Conservation (phyloP, 2,113 vertebrate species). For the Cinclus mexicanus region DNA sequence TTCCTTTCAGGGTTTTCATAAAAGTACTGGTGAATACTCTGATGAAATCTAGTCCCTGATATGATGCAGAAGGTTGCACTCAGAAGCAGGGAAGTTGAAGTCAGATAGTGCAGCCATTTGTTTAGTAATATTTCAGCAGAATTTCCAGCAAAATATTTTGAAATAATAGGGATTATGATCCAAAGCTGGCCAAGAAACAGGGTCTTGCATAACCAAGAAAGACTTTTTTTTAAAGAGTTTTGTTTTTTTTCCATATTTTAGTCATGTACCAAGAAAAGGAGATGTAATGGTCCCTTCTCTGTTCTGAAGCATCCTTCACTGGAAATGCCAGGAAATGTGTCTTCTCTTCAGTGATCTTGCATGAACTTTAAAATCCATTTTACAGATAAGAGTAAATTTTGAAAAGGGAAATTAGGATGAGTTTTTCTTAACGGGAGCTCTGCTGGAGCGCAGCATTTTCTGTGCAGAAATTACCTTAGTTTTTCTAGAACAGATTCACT, state of each 20-base stretch:
- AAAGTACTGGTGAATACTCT: not conserved
- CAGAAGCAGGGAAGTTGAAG: not conserved
- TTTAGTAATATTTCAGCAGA: not conserved
- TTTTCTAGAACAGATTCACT: not conserved
- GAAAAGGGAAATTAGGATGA: not conserved
- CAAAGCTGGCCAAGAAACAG: not conserved
- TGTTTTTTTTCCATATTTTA: not conserved
- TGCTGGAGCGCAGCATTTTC: not conserved
- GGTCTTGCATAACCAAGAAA: not conserved
- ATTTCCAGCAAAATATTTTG: constrained; percentile 33
- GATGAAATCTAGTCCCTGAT: not conserved
- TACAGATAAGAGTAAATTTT: not conserved
- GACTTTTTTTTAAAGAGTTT: not conserved
- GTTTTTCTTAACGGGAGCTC: not conserved
- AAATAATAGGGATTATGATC: constrained; percentile 17
- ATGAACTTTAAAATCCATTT: not conserved
- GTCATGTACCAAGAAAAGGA: not conserved
- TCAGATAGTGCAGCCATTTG: not conserved
- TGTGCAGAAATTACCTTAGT: not conserved
- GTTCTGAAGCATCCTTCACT: not conserved
- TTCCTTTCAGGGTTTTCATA: not conserved
- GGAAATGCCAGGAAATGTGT: not conserved
- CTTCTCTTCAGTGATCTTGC: not conserved
- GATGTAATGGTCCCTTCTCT: not conserved
- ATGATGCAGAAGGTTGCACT: not conserved